phyloP scores from a whole-genome alignment of 1,140 invertebrate species.

The Alviniconcha marisindica region DNA sequence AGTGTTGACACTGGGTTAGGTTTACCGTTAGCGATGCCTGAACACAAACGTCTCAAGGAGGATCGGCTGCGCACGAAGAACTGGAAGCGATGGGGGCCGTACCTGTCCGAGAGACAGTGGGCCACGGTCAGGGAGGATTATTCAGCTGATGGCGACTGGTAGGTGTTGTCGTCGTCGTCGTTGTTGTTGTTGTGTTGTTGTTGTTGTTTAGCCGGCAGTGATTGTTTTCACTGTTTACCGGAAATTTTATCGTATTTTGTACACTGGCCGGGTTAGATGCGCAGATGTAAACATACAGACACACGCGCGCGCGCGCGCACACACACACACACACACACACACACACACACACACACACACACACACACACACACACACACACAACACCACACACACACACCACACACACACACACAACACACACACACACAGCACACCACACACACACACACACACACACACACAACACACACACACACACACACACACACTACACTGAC shows the following conservation, averaged over 20 bases:
- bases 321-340: not conserved
- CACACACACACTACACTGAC: too few species aligned
- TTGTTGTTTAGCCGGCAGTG: too few species aligned
- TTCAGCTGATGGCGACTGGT: constrained; percentile 75
- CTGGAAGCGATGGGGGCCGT: constrained; percentile 77
- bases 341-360: not conserved
- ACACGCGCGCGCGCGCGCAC: not conserved
- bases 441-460: not conserved
- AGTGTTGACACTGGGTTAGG: too few species aligned
- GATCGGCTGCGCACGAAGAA: constrained; percentile 62
- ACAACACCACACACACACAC: not conserved
- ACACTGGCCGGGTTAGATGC: too few species aligned
- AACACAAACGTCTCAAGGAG: constrained; percentile 63
- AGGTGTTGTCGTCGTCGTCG: constrained; percentile 38
- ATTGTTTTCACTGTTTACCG: not conserved
- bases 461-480: too few species aligned
- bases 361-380: not conserved
- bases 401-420: not conserved
- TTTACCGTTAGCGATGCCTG: too few species aligned
- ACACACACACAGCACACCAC: not conserved
- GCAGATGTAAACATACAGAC: not conserved
- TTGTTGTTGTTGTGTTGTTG: constrained; percentile 2
- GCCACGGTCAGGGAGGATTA: constrained; percentile 77
- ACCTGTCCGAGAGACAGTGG: constrained; percentile 76
- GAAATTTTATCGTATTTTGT: too few species aligned